Percentiles rank a stretch among this genome's conserved stretches.
Evolutionary conservation across 2,888 invertebrate genomes (phyloP).

Genomic region (Anthoptus insignis): DNA sequence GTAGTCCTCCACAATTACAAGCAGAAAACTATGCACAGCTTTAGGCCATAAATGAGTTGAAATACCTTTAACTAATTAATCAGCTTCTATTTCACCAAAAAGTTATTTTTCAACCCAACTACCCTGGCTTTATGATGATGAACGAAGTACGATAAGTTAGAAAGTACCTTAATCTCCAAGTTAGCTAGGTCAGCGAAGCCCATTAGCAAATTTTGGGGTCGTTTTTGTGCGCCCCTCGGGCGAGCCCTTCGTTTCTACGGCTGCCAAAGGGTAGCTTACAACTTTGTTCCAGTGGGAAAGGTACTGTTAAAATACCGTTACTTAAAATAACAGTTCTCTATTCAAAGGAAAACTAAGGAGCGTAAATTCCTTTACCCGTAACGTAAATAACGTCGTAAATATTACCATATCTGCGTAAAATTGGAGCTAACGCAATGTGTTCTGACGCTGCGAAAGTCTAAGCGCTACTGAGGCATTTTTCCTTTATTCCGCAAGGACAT

Average conservation of each 20-base stretch:
- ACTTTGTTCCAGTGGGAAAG: slow-evolving; percentile 63
- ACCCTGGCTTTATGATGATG: slow-evolving; percentile 40
- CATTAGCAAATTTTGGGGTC: slow-evolving; percentile 70
- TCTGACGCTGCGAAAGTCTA: slow-evolving; percentile 15
- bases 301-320: slow-evolving; percentile 31
- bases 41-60: not conserved
- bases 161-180: slow-evolving; percentile 69
- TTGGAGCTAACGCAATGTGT: slow-evolving; percentile 3
- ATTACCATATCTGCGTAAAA: slow-evolving; percentile 7
- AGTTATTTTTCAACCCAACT: not conserved
- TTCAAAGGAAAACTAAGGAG: not conserved
- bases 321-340: not conserved
- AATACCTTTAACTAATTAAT: not conserved
- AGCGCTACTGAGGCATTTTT: slow-evolving; percentile 23
- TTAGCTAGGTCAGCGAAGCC: slow-evolving; percentile 68
- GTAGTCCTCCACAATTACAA: not conserved
- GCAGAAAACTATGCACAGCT: not conserved
- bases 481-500: slow-evolving; percentile 46
- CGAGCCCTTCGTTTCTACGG: slow-evolving; percentile 54
- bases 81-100: not conserved
- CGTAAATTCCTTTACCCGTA: slow-evolving; percentile 11
- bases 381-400: not conserved
- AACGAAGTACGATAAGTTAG: slow-evolving; percentile 53
- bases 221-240: slow-evolving; percentile 75
- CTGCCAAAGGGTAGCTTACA: slow-evolving; percentile 63